phyloP scores from a whole-genome alignment of 2,888 invertebrate species.

The Drosophila neotestacea region DNA sequence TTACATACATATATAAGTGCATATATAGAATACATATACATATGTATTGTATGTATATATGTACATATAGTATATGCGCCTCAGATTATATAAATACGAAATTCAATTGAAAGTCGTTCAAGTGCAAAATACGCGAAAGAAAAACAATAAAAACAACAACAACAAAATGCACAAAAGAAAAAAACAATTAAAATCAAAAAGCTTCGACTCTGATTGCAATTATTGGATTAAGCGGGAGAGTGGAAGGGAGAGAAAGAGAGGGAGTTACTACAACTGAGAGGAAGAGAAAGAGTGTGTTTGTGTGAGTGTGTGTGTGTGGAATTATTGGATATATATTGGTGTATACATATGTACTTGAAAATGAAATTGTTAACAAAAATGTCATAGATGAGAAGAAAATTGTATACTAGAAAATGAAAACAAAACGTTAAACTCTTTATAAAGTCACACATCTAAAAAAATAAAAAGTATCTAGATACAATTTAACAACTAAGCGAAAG shows the following conservation, averaged over 20 bases:
- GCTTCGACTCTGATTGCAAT: slow-evolving; percentile 49
- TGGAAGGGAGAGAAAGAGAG: not conserved
- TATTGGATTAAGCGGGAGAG: slow-evolving; percentile 45
- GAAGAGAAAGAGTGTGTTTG: not conserved
- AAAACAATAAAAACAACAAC: slow-evolving; percentile 30
- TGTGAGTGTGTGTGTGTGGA: not conserved
- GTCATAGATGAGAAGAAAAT: slow-evolving; percentile 23
- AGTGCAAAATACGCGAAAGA: slow-evolving; percentile 67
- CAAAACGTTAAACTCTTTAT: slow-evolving; percentile 17
- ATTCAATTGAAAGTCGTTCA: slow-evolving; percentile 77
- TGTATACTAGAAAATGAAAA: slow-evolving; percentile 7
- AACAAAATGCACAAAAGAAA: slow-evolving; percentile 16
- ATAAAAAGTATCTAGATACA: slow-evolving; percentile 29
- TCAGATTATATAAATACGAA: slow-evolving; percentile 70
- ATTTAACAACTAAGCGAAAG: not conserved
- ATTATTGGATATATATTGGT: slow-evolving; percentile 10
- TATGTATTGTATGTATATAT: not conserved
- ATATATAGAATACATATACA: slow-evolving; percentile 2
- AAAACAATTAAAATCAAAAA: slow-evolving; percentile 51
- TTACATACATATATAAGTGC: slow-evolving; percentile 1
- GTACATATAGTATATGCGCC: slow-evolving; percentile 19
- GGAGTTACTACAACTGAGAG: slow-evolving; percentile 6
- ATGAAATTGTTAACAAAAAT: slow-evolving; percentile 40
- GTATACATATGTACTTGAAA: slow-evolving; percentile 5
- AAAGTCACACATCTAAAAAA: slow-evolving; percentile 3